Base-by-base conservation (phyloP, 2,888 invertebrate genomes). In the Halocaridina rubra region DNA sequence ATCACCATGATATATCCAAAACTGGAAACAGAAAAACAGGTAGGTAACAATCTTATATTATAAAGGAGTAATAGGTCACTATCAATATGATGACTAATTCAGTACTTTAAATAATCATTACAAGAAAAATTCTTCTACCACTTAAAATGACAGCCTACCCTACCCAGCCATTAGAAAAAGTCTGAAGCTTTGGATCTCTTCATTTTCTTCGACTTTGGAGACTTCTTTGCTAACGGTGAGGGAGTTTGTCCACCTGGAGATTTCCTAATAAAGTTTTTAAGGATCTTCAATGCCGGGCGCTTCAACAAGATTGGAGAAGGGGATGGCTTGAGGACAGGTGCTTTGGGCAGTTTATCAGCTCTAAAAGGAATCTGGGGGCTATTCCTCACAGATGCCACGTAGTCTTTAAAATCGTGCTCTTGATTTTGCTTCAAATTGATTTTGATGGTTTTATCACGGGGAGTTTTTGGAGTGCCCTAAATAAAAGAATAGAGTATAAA, bases 381-480 rank as follows among this genome's bases (percentile, higher is more conserved):
- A n/a, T 64, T 72, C 57, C 59, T 78, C 13, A 84, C 3, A 22
- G 84, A 78, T n/a, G 72, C 72, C 3, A 30, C 79, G 32, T 84
- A 84, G 33, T 84, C 84, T 30, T 72, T 84, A 59, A 39, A 84
- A 13, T 84, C 84, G 53, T 84, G 84, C 22, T 77, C 77, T 53
- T 79, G 64, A 46, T 84, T 84, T 16, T 79, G 27, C 39, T 74
- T 84, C 74, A 84, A 32, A 59, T 84, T 84, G 53, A 84, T 84
- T 19, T 39, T 84, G n/a, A 84, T 84, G n/a, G 59, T 82, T n/a
- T 53, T 71, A 13, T 57, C 4, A n/a, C 19, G 16, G 16, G 53
- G 16, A 53, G 53, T 53, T 19, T 53, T 53, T 13, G 53, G 53
- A 53, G 53, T 53, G 16, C 53, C 53, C 53, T 53, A n/a, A n/a